These are phyloP conservation scores for Heterotis niloticus DNA, from an alignment of 2,113 vertebrate species.

Conservation along the genomic window DNA sequence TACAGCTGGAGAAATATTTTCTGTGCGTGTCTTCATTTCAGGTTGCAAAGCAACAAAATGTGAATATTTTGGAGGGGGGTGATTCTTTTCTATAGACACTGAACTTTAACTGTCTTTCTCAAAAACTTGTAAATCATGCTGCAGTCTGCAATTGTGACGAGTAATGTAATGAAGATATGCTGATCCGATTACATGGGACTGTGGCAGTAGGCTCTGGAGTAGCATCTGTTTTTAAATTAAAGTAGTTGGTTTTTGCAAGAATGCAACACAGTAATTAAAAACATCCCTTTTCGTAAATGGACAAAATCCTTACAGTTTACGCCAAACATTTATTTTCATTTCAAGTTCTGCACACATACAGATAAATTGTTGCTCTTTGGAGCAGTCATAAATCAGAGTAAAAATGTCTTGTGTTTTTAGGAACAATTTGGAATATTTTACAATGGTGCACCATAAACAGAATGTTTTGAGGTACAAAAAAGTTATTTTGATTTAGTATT, in stretches of 20 bases:
- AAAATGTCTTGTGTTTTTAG: not conserved
- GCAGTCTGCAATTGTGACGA: not conserved
- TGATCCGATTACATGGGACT: not conserved
- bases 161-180: not conserved
- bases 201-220: not conserved
- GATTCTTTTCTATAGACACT: too few relatives aligned
- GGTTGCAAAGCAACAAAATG: too few relatives aligned
- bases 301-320: constrained; percentile 34
- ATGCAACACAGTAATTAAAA: constrained; percentile 39
- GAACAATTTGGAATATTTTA: not conserved
- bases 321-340: constrained; percentile 36
- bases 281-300: constrained; percentile 30
- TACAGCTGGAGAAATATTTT: too few relatives aligned
- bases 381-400: constrained; percentile 24
- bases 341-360: constrained; percentile 35
- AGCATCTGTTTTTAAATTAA: not conserved
- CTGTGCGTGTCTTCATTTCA: too few relatives aligned
- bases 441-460: not conserved
- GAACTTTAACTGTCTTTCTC: too few relatives aligned
- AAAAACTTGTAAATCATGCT: too few relatives aligned
- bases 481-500: not conserved
- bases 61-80: too few relatives aligned
- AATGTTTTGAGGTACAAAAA: not conserved
- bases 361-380: constrained; percentile 27
- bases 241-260: constrained; percentile 30